Conservation (phyloP, 1,140 invertebrate genomes). For the Ptiloglossa arizonensis region DNA sequence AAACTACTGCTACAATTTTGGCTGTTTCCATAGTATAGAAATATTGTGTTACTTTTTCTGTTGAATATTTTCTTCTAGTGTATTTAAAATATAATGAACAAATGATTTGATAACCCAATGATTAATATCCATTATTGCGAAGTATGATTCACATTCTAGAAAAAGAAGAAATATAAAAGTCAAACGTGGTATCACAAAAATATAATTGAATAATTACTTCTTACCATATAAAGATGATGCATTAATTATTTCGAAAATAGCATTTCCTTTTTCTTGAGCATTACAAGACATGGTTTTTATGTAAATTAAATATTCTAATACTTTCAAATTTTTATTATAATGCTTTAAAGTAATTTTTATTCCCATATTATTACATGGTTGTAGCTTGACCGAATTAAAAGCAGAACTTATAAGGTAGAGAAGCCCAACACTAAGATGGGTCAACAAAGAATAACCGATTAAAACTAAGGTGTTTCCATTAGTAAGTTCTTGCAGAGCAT, state of each 20-base stretch:
- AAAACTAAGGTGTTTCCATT: slow-evolving; percentile 70
- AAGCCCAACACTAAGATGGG: slow-evolving; percentile 77
- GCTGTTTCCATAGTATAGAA: not conserved
- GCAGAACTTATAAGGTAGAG: slow-evolving; percentile 72
- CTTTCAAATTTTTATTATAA: slow-evolving; percentile 50
- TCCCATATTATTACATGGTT: slow-evolving; percentile 63
- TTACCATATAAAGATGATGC: slow-evolving; percentile 75
- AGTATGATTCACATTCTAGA: slow-evolving; percentile 69
- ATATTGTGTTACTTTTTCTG: not conserved
- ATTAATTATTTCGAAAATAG: slow-evolving; percentile 73
- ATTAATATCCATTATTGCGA: slow-evolving; percentile 68
- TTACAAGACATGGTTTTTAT: slow-evolving; percentile 56
- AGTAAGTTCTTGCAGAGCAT: slow-evolving; percentile 58
- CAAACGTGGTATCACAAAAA: not conserved
- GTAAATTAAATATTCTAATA: slow-evolving; percentile 61
- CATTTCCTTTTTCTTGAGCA: slow-evolving; percentile 41
- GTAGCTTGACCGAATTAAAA: slow-evolving; percentile 73
- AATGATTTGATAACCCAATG: slow-evolving; percentile 68
- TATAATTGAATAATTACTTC: slow-evolving; percentile 32
- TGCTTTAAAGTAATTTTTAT: slow-evolving; percentile 68
- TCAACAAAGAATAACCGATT: slow-evolving; percentile 77
- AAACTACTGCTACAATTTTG: slow-evolving; percentile 24
- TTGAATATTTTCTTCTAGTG: not conserved
- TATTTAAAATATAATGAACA: slow-evolving; percentile 37
- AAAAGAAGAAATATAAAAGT: slow-evolving; percentile 55